Conservation (phyloP, 2,113 vertebrate species). For the Myotis lucifugus region DNA sequence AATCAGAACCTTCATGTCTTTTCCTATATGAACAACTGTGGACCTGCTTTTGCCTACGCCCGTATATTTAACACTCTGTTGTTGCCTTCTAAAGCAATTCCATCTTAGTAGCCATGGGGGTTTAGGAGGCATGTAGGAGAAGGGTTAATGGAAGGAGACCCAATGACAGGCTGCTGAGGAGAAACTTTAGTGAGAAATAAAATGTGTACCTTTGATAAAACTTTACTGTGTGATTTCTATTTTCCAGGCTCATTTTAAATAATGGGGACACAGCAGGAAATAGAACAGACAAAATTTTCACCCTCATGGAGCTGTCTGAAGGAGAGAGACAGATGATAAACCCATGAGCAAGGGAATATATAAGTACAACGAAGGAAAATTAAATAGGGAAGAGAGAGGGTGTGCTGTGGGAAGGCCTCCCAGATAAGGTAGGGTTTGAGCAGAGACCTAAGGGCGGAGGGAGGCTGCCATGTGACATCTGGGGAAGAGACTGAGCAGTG, state of each 20-base stretch:
- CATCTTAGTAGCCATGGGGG: not conserved
- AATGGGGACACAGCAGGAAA: not conserved
- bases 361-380: not conserved
- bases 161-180: not conserved
- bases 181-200: not conserved
- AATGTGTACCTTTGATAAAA: not conserved
- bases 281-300: not conserved
- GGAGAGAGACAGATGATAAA: not conserved
- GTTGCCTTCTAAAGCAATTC: not conserved
- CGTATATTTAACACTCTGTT: not conserved
- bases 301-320: not conserved
- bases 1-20: not conserved
- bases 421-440: not conserved
- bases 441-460: not conserved
- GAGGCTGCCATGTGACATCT: rapidly evolving
- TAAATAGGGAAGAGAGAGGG: not conserved
- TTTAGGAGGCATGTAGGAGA: not conserved
- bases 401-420: not conserved
- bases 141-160: not conserved
- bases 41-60: not conserved
- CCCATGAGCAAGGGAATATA: not conserved
- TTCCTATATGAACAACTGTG: not conserved
- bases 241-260: not conserved
- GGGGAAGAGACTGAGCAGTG: not conserved
- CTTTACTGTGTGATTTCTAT: not conserved